These are phyloP conservation scores for Xestobium rufovillosum DNA, from an alignment of 2,888 invertebrate species.

Conservation along the genomic window DNA sequence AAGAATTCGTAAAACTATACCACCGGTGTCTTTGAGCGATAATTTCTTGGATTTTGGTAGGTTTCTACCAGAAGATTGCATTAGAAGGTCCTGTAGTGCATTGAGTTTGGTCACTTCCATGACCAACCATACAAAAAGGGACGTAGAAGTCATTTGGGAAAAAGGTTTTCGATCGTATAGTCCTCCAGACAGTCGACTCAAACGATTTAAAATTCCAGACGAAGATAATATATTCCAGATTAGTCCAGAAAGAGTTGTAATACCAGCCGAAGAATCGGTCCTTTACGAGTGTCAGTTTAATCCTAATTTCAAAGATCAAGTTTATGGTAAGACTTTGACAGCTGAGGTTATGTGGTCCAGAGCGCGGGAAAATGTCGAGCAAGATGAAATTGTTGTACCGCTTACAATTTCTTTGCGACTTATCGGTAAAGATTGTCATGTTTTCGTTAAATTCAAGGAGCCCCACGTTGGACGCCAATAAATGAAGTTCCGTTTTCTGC, in stretches of 20 bases:
- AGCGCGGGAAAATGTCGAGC: slow-evolving; percentile 5
- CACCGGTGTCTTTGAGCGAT: slow-evolving; percentile 32
- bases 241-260: slow-evolving; percentile 28
- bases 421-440: too few species aligned
- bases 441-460: too few species aligned
- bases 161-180: too few species aligned
- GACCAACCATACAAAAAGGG: slow-evolving; percentile 27
- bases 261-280: slow-evolving; percentile 30
- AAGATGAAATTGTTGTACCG: slow-evolving; percentile 21
- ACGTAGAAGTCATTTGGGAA: slow-evolving; percentile 28
- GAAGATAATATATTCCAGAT: slow-evolving; percentile 32
- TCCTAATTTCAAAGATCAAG: slow-evolving; percentile 29
- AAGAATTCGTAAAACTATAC: slow-evolving; percentile 18
- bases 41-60: slow-evolving; percentile 38
- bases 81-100: slow-evolving; percentile 8
- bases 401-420: slow-evolving; percentile 29
- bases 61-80: slow-evolving; percentile 16
- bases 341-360: slow-evolving; percentile 33
- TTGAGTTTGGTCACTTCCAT: slow-evolving; percentile 21
- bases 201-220: slow-evolving; percentile 25
- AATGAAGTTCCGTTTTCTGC: too few species aligned
- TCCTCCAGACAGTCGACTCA: too few species aligned
- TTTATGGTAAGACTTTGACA: slow-evolving; percentile 32
- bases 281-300: slow-evolving; percentile 37
- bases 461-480: too few species aligned